Base-by-base conservation (phyloP, 2,888 invertebrate genomes). In the Sisyra terminalis region DNA sequence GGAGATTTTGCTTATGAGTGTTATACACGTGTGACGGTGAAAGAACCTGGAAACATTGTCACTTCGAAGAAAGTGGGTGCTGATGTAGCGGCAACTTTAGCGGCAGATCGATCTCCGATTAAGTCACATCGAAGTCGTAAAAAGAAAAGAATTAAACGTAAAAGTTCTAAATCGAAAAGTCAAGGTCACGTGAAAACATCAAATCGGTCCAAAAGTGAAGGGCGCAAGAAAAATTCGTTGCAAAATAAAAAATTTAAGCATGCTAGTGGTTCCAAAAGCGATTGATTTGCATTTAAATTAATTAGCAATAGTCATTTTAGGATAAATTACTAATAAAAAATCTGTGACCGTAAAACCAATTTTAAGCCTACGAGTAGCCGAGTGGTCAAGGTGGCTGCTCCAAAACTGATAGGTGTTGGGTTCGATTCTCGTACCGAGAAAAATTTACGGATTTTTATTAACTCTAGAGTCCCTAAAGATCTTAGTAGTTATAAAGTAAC, bases 1-100 rank as follows among this genome's bases (percentile, higher is more conserved):
- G 64, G 61, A 16, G 66, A 70, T 45, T 66, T 71, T 49, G 60
- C 65, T 4, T 76, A 76, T 53, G 74, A 75, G 49, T 64, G 65
- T 1, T 73, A 67, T 50, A 61, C 65, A 13, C 57, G 72, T 36
- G 56, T 67, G 15, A 53, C 57, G 2, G 61, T 65, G 34, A 16
- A 7, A 18, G 18, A 16, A 17, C 14, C 18, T 11, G 2, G n/a
- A 15, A 16, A 6, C 5, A 24, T 24, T 5, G 7, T 24, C 3
- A 7, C 24, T 3, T 36, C 37, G n/a, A 17, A 16, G 7, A 18
- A 11, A 11, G 18, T 18, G 2, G 37, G n/a, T 9, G 37, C 37
- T 8, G 18, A 9, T 17, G 16, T 16, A 37, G 16, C 18, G 10
- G 16, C 37, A 18, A 37, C 16, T 17, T 17, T 18, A 6, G 18